Evolutionary conservation across 2,888 invertebrate species (phyloP).

Genomic region (Cryptus armator): DNA sequence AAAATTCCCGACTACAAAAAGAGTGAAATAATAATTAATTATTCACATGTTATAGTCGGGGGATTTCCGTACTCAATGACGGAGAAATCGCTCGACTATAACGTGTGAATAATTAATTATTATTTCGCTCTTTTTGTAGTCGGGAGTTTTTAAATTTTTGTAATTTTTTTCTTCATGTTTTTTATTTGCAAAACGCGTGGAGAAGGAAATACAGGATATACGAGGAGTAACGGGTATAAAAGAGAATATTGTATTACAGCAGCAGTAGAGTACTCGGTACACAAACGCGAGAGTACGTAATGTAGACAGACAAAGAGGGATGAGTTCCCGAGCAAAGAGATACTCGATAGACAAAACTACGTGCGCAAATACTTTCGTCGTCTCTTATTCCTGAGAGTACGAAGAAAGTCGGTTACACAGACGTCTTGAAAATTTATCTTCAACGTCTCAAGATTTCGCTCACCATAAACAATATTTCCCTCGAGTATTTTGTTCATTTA

Average conservation of each 20-base stretch:
- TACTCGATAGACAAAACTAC: slow-evolving; percentile 59
- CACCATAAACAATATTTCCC: not conserved
- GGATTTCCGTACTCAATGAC: no score
- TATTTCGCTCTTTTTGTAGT: no score
- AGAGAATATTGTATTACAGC: slow-evolving; percentile 23
- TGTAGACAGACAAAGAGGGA: slow-evolving; percentile 34
- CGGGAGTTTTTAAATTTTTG: no score
- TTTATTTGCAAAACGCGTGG: slow-evolving; percentile 12
- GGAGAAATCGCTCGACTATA: no score
- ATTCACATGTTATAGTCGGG: no score
- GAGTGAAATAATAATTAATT: no score
- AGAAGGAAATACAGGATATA: not conserved
- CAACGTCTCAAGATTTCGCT: not conserved
- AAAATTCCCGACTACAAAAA: no score
- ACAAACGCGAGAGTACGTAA: not conserved
- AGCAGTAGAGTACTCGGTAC: slow-evolving; percentile 5
- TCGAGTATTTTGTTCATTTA: not conserved
- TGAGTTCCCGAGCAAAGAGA: slow-evolving; percentile 64
- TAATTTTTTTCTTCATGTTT: no score
- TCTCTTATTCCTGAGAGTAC: slow-evolving; percentile 43
- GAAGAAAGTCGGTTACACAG: slow-evolving; percentile 3
- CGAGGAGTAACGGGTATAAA: slow-evolving; percentile 13
- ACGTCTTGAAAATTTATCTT: not conserved
- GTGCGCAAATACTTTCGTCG: slow-evolving; percentile 24
- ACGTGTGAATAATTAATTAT: no score